Evolutionary conservation across 2,888 invertebrate genomes (phyloP).

Genomic region (Melolontha melolontha): DNA sequence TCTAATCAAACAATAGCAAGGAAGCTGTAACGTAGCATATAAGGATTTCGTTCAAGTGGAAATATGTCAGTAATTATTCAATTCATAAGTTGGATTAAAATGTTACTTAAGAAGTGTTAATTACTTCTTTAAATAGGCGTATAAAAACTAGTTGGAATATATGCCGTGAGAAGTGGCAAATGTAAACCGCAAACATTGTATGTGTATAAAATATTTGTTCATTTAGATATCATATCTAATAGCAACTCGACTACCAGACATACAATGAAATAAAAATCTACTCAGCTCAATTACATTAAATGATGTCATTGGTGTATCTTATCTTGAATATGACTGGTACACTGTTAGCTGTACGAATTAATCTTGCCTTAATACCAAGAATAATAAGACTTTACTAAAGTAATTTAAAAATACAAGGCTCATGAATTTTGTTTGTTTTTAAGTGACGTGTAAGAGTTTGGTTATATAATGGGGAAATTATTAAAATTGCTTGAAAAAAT

Average conservation of each 20-base stretch:
- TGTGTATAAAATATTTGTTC: slow-evolving; percentile 24
- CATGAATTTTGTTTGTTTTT: too few species aligned
- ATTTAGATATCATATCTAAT: slow-evolving; percentile 31
- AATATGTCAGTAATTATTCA: too few species aligned
- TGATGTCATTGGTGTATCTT: slow-evolving; percentile 31
- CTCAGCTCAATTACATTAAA: slow-evolving; percentile 33
- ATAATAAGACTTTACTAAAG: not conserved
- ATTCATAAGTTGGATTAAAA: too few species aligned
- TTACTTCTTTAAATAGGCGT: slow-evolving; percentile 21
- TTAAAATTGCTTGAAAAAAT: too few species aligned
- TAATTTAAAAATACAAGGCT: too few species aligned
- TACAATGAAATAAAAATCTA: slow-evolving; percentile 2
- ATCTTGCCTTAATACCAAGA: slow-evolving; percentile 2
- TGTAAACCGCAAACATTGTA: slow-evolving; percentile 28
- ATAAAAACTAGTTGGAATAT: slow-evolving; percentile 18
- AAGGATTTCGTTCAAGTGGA: too few species aligned
- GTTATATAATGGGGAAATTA: too few species aligned
- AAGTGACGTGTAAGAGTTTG: too few species aligned
- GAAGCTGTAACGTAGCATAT: too few species aligned
- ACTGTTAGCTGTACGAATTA: slow-evolving; percentile 17
- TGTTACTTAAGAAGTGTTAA: not conserved
- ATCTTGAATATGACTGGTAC: slow-evolving; percentile 12
- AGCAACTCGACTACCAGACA: slow-evolving; percentile 7
- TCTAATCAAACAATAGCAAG: too few species aligned
- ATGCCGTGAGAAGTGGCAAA: slow-evolving; percentile 14